phyloP scores from a whole-genome alignment of 2,113 vertebrate species.

The Blennius ocellaris region DNA sequence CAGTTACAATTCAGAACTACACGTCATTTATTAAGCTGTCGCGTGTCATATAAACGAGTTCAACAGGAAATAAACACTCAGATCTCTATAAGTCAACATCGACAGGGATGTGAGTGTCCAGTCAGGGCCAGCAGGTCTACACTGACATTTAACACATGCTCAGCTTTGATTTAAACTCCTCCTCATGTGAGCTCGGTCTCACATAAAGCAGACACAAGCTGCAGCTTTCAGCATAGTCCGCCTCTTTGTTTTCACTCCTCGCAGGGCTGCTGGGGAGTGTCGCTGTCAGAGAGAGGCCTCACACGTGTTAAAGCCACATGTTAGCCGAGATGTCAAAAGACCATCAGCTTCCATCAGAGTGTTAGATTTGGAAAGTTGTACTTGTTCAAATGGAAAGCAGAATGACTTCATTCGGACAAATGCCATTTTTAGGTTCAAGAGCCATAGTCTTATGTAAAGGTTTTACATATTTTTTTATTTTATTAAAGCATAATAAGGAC shows the following conservation, averaged over 20 bases:
- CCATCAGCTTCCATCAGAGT: constrained; percentile 40
- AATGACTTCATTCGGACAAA: constrained; percentile 31
- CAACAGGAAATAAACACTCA: constrained; percentile 11
- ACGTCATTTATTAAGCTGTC: constrained; percentile 13
- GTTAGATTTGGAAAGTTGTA: constrained; percentile 41
- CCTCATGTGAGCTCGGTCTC: constrained; percentile 52
- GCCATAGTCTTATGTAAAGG: constrained; percentile 18
- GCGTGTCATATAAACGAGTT: constrained; percentile 10
- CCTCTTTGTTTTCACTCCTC: constrained; percentile 46
- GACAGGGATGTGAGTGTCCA: constrained; percentile 32
- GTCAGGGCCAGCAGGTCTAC: constrained; percentile 21
- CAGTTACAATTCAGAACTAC: constrained; percentile 7
- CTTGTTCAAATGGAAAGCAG: constrained; percentile 41
- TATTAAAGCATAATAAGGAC: too few relatives aligned
- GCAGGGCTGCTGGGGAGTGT: constrained; percentile 32
- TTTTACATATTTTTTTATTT: too few relatives aligned
- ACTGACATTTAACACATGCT: constrained; percentile 51
- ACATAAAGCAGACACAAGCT: constrained; percentile 52
- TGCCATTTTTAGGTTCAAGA: constrained; percentile 8
- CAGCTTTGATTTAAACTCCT: constrained; percentile 29
- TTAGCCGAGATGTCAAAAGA: constrained; percentile 49
- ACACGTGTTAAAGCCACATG: constrained; percentile 66
- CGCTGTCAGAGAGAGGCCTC: constrained; percentile 63
- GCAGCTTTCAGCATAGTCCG: constrained; percentile 51
- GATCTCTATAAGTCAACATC: constrained; percentile 38